A percentile compares a stretch with the other conserved stretches of the same genome.
phyloP scores from a whole-genome alignment of 2,113 vertebrate species.

The Mastomys natalensis region DNA sequence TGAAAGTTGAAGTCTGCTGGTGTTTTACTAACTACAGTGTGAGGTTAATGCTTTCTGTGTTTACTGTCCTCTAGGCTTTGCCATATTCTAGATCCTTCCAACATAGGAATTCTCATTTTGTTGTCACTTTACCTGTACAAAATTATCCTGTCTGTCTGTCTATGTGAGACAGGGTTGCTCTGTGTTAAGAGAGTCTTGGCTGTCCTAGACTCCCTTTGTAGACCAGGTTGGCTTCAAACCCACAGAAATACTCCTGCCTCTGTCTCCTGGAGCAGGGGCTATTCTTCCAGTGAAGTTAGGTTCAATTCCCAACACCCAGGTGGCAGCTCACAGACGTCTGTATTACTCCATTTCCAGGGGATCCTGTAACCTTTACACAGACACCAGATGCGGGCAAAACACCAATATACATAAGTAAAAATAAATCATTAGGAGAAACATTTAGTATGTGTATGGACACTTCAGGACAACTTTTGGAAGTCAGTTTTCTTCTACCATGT shows the following conservation, averaged over 20 bases:
- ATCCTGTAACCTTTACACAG: background rate
- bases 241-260: background rate
- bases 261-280: background rate
- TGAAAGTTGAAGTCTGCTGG: background rate
- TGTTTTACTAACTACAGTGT: background rate
- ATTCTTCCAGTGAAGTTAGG: background rate
- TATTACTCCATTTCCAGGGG: background rate
- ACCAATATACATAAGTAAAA: background rate
- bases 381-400: background rate
- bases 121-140: background rate
- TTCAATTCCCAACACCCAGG: background rate
- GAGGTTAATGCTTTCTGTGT: background rate
- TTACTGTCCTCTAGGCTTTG: background rate
- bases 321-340: background rate
- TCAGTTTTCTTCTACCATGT: background rate
- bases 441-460: background rate
- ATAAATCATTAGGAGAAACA: background rate
- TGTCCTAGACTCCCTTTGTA: background rate
- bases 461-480: background rate
- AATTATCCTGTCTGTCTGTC: background rate
- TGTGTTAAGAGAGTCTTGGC: background rate
- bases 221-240: background rate
- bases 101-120: background rate
- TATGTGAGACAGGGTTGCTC: background rate
- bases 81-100: background rate